Conservation (phyloP, 2,797 vertebrate species). For the Acrossocheilus wenchowensis region DNA sequence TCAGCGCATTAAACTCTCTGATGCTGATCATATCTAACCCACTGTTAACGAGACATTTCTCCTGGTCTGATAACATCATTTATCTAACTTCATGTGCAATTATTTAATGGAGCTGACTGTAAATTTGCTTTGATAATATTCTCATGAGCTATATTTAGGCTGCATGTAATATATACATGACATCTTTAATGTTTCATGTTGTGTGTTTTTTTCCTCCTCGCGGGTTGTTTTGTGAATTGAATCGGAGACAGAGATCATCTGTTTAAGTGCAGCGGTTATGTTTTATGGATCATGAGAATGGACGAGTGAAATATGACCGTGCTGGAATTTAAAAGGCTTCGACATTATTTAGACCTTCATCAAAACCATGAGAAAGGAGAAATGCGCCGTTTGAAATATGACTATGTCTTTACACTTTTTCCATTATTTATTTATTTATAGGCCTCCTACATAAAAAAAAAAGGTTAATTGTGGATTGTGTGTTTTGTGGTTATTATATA, state of each 20-base stretch:
- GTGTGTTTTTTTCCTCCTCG: neutral
- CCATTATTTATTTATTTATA: neutral
- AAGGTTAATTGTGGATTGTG: neutral
- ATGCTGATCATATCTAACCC: neutral
- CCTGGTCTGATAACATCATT: neutral
- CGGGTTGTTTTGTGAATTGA: neutral
- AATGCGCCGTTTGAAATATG: neutral
- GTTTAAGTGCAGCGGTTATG: constrained; percentile 72
- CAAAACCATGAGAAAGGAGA: neutral
- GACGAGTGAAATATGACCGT: constrained; percentile 76
- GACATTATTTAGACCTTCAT: constrained; percentile 38
- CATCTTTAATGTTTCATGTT: neutral
- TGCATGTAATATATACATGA: neutral
- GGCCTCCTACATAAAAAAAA: neutral
- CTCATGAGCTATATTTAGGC: neutral
- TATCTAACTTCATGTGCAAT: neutral
- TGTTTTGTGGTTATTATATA: neutral
- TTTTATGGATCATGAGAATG: constrained; percentile 69
- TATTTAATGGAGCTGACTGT: neutral
- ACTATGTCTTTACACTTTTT: neutral
- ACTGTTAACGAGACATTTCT: neutral
- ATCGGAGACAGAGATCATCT: constrained; percentile 65
- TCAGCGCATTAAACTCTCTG: neutral
- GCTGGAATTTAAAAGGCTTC: constrained; percentile 59
- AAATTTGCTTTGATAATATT: neutral